Base-by-base conservation (phyloP, 1,140 invertebrate species). In the Drosophila kikkawai region DNA sequence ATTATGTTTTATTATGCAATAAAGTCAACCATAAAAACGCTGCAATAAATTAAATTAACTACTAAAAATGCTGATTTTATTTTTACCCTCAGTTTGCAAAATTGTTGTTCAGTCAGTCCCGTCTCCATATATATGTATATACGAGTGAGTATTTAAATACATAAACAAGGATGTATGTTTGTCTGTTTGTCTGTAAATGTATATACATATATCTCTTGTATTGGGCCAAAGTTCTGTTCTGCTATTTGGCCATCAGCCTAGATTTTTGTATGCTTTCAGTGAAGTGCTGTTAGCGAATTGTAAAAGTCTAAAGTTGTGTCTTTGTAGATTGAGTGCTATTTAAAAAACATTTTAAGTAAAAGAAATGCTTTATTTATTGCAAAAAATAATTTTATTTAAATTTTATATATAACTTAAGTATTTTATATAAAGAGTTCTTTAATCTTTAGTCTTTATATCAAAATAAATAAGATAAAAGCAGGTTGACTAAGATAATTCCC, bases 1-100 rank as follows among this genome's bases (percentile, higher is more conserved):
- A 92, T 92, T 92, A 92, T 92, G 88, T 92, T 92, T 92, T 92
- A 92, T 92, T 92, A 92, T 92, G 91, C 91, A 92, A 92, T 92
- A 92, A 92, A 92, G 91, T 92, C 91, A 92, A 86, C 91, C 91
- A 92, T 92, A 92, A 92, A 92, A 92, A 92, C 86, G 85, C 91
- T 76, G 88, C 91, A 91, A 92, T 92, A 92, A 92, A 92, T 92
- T 92, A 92, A 92, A 92, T 92, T 92, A 92, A 92, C 91, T 92
- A 92, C 91, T 91, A 91, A 92, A 92, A 90, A 90, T 90, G 85
- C 86, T 90, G 86, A 90, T 90, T 90, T 90, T 90, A 91, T 90
- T 90, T 91, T 91, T 83, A 75, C 82, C 76, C 77, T 66, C 71
- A 58, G 63, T 73, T 74, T 79, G 67, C 65, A 77, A 82, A 81